Percentiles rank a stretch among this genome's conserved stretches.
Evolutionary conservation across 2,888 invertebrate species (phyloP).

Genomic region (Epiperipatus broadwayi): DNA sequence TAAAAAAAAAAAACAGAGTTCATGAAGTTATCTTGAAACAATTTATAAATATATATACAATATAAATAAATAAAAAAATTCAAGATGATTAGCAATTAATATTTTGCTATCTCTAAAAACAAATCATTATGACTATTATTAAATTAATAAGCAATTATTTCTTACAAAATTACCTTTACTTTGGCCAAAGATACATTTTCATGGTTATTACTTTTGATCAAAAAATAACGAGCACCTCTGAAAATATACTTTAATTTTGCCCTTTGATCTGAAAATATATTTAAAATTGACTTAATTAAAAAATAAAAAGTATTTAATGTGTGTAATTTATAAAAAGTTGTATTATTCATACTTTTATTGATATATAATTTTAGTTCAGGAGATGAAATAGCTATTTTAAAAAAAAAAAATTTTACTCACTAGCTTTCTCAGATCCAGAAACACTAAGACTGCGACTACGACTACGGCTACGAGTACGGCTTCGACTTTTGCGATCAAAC

Average conservation of each 20-base stretch:
- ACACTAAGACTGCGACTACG: no score
- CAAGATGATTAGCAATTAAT: no score
- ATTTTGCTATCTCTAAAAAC: no score
- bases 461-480: no score
- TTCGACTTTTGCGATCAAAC: conserved; percentile 17
- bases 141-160: background rate
- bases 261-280: conserved; percentile 43
- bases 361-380: no score
- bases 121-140: background rate
- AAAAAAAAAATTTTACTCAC: conserved; percentile 13
- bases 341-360: conserved; percentile 35
- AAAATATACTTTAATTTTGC: conserved; percentile 74
- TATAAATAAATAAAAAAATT: no score
- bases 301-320: background rate
- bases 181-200: conserved; percentile 89
- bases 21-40: no score
- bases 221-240: conserved; percentile 76
- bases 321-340: conserved; percentile 16
- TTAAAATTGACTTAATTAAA: conserved; percentile 11
- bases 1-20: no score
- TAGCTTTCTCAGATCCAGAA: no score
- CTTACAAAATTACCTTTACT: conserved; percentile 38
- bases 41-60: no score
- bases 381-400: background rate
- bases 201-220: conserved; percentile 92